Base-by-base conservation (phyloP, 2,113 vertebrate species). In the Pseudopodoces humilis region DNA sequence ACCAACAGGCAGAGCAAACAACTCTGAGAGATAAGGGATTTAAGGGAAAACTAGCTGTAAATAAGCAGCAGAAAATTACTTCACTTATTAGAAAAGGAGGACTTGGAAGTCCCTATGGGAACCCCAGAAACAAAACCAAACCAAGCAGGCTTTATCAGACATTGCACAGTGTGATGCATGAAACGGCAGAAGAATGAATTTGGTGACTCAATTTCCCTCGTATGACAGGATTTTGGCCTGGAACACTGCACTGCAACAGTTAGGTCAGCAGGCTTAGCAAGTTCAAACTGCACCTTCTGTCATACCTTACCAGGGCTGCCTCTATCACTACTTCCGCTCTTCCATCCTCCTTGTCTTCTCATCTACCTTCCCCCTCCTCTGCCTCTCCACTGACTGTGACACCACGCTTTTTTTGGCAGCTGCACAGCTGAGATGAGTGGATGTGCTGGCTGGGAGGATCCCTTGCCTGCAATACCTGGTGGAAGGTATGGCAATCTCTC, bases 171-270 rank as follows among this genome's bases (percentile, higher is more conserved):
- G 58, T 0, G 64, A 77, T 59, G 43, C 47, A 37, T 43, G 74
- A 82, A 91, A 71, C 56, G 84, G 77, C 72, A 82, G 46, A 56
- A 64, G 46, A 70, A 41, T 64, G 13, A 78, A 31, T 50, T 41
- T 41, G 47, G 65, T 94, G 91, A 91, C 88, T 92, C 86, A 23
- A 20, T 78, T 70, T 83, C 80, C 43, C 69, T 81, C 30, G 10
- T 15, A 28, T 0, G 0, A 67, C 3, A 41, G 86, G 52, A 74
- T 88, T 90, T 37, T 53, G 88, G 79, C 85, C 74, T 74, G 37
- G n/a, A 55, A 83, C 0, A 0, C 86, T 92, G 55, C 35, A 6
- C 44, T 47, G 55, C 90, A 82, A 78, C 84, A 78, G 56, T 30
- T 5, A 24, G 43, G 69, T 44, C 25, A 60, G 75, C 31, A 76